phyloP scores from a whole-genome alignment of 2,797 vertebrate species.

The Poecile montanus region DNA sequence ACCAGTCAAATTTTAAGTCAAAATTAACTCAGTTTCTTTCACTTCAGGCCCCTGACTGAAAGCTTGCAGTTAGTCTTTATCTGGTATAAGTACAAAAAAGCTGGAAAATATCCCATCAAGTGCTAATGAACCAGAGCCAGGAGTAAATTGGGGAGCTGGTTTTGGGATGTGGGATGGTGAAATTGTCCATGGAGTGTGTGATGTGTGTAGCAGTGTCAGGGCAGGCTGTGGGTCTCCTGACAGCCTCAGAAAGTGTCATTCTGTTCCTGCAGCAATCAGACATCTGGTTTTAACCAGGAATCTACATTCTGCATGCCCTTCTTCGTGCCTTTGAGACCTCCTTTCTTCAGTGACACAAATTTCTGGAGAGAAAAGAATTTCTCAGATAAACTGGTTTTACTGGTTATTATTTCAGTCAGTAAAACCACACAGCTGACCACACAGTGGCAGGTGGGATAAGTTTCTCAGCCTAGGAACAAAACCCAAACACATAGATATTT shows the following conservation, averaged over 20 bases:
- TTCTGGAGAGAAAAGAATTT: background rate
- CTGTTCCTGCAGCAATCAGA: background rate
- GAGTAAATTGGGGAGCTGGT: slow-evolving; percentile 3
- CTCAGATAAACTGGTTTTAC: background rate
- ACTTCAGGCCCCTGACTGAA: background rate
- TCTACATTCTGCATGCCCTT: background rate
- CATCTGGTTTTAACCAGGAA: background rate
- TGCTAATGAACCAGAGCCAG: slow-evolving; percentile 19
- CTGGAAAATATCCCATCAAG: slow-evolving; percentile 16
- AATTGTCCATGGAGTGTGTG: background rate
- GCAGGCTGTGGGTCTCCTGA: background rate
- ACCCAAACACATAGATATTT: background rate
- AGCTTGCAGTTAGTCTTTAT: background rate
- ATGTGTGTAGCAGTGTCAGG: background rate
- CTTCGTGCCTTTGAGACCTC: background rate
- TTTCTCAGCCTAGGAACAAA: background rate
- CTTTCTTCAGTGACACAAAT: background rate
- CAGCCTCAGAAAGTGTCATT: background rate
- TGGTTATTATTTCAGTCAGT: slow-evolving; percentile 10
- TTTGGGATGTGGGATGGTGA: slow-evolving; percentile 4
- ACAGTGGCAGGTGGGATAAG: background rate
- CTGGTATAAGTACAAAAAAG: background rate
- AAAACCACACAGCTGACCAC: background rate
- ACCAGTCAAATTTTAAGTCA: background rate
- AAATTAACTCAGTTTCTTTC: background rate